phyloP scores from a whole-genome alignment of 2,797 vertebrate genomes.

The Girardinus metallicus region DNA sequence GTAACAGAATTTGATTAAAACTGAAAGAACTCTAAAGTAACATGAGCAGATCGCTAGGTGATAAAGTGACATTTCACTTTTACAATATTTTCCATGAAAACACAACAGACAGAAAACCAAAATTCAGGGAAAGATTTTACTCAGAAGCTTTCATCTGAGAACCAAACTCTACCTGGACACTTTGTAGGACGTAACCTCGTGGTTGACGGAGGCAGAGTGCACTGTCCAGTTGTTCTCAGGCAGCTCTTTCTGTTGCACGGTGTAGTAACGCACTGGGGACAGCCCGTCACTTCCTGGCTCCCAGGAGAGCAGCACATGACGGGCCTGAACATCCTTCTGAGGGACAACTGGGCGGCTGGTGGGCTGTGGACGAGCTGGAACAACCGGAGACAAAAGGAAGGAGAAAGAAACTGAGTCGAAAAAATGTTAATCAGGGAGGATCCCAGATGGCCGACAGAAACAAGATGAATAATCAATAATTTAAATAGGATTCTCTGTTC shows the following conservation, averaged over 20 bases:
- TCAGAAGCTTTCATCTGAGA: not conserved
- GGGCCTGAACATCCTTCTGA: constrained; percentile 89
- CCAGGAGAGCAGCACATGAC: constrained; percentile 90
- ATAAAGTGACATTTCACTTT: not conserved
- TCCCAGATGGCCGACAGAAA: not conserved
- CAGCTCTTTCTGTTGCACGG: constrained; percentile 91
- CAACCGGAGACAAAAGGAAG: not conserved
- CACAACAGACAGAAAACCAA: not conserved
- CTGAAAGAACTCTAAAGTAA: not conserved
- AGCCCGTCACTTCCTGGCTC: constrained; percentile 95
- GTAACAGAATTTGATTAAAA: not conserved
- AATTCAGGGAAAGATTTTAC: not conserved
- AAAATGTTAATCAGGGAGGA: not conserved
- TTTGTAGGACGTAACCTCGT: constrained; percentile 85
- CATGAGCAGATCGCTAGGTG: not conserved
- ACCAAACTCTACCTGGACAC: constrained; percentile 84
- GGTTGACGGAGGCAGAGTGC: constrained; percentile 88
- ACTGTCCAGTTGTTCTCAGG: constrained; percentile 88
- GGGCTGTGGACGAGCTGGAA: constrained; percentile 90
- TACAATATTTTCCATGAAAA: not conserved
- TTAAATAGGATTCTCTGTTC: not conserved
- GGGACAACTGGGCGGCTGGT: constrained; percentile 87
- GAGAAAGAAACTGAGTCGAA: not conserved
- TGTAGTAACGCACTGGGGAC: constrained; percentile 96
- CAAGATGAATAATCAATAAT: not conserved